Percentiles rank a stretch among this genome's conserved stretches.
These are phyloP conservation scores for Sycophila texana DNA, from an alignment of 2,888 invertebrate species.

Conservation along the genomic window DNA sequence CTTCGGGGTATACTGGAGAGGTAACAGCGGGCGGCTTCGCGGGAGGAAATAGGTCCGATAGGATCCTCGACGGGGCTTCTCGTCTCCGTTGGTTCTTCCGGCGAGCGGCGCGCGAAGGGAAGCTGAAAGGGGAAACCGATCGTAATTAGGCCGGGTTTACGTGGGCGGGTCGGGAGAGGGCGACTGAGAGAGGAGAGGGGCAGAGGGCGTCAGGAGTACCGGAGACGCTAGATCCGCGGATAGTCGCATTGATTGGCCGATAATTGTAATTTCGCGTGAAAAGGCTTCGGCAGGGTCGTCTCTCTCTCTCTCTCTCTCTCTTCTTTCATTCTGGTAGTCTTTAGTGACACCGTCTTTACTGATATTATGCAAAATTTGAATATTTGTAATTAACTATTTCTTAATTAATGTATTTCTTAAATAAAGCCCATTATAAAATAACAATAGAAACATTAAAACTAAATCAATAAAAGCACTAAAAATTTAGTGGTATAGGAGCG, in stretches of 20 bases:
- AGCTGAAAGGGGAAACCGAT: neutral
- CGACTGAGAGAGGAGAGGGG: neutral
- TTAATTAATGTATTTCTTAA: too few species aligned
- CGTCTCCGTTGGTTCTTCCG: conserved; percentile 3
- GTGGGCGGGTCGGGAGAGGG: neutral
- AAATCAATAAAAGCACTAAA: too few species aligned
- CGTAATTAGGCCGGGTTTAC: conserved; percentile 40
- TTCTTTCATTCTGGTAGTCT: neutral
- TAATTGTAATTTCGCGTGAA: conserved; percentile 49
- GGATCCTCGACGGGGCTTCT: conserved; percentile 1
- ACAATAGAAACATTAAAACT: too few species aligned
- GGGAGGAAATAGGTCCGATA: conserved; percentile 5
- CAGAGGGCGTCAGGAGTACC: neutral
- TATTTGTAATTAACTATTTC: too few species aligned
- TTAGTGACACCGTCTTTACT: too few species aligned
- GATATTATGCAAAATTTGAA: too few species aligned
- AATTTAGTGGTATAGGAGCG: too few species aligned
- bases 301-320: neutral
- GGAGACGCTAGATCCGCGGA: conserved; percentile 48
- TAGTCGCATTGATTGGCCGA: conserved; percentile 53
- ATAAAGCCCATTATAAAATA: too few species aligned
- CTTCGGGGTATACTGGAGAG: neutral
- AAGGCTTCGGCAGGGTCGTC: neutral
- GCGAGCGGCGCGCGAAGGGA: too few species aligned
- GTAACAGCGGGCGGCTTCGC: neutral